phyloP scores from a whole-genome alignment of 1,140 invertebrate species.

The Scaptomyza hsui region DNA sequence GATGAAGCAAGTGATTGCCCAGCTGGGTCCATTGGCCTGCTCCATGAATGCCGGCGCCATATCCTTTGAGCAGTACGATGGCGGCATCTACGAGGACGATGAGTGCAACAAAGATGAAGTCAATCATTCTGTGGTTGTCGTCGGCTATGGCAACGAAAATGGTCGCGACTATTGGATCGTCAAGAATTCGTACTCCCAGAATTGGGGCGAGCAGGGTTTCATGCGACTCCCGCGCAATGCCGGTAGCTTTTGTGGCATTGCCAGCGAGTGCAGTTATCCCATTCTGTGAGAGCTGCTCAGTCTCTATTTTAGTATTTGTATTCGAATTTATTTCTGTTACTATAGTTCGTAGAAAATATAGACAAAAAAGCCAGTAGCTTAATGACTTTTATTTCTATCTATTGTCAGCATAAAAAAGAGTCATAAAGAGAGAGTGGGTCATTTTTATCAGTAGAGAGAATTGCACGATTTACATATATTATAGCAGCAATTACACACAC shows the following conservation, averaged over 20 bases:
- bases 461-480: too few relatives aligned
- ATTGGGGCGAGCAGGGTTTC: slow-evolving; percentile 90
- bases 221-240: slow-evolving; percentile 88
- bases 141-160: slow-evolving; percentile 86
- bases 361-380: not conserved
- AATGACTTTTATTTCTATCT: too few relatives aligned
- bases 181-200: slow-evolving; percentile 90
- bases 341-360: slow-evolving; percentile 26
- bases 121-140: slow-evolving; percentile 87
- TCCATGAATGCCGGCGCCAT: slow-evolving; percentile 92
- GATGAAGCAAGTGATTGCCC: slow-evolving; percentile 90
- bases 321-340: slow-evolving; percentile 60
- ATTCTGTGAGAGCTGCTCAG: slow-evolving; percentile 46
- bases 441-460: too few relatives aligned
- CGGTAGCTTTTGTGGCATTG: slow-evolving; percentile 89
- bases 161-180: slow-evolving; percentile 91
- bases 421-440: too few relatives aligned
- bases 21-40: slow-evolving; percentile 90
- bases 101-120: slow-evolving; percentile 84
- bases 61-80: slow-evolving; percentile 92
- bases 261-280: slow-evolving; percentile 81
- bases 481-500: too few relatives aligned
- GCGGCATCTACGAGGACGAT: slow-evolving; percentile 87
- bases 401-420: too few relatives aligned
- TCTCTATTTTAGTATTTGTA: slow-evolving; percentile 33